phyloP scores from a whole-genome alignment of 1,140 invertebrate genomes.

The Drosophila sproati region DNA sequence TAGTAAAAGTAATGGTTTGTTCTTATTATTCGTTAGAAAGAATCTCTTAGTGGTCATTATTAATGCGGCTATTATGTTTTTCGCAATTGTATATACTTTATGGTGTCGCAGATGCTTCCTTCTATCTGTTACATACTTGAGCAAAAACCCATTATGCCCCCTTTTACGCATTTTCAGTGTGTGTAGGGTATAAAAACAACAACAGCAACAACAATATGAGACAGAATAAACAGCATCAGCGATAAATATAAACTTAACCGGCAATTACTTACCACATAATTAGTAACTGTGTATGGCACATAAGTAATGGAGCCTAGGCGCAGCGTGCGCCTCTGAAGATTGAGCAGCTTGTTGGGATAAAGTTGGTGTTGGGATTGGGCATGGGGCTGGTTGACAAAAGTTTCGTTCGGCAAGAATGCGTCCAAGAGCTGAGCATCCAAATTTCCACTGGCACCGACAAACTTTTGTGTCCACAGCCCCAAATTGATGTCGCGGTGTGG shows the following conservation, averaged over 20 bases:
- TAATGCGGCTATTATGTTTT: too few species aligned
- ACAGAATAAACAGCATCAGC: conserved; percentile 37
- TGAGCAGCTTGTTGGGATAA: conserved; percentile 82
- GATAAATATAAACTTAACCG: conserved; percentile 83
- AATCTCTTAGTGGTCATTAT: too few species aligned
- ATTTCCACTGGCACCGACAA: conserved; percentile 79
- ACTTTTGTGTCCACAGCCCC: conserved; percentile 84
- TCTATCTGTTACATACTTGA: too few species aligned
- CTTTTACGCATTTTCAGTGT: too few species aligned
- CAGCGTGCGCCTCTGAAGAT: conserved; percentile 70
- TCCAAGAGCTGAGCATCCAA: conserved; percentile 75
- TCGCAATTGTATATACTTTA: too few species aligned
- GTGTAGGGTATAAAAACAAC: neutral
- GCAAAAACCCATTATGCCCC: too few species aligned
- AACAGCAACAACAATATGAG: conserved; percentile 7
- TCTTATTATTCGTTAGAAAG: too few species aligned
- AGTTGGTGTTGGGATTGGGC: conserved; percentile 45
- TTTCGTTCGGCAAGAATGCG: conserved; percentile 80
- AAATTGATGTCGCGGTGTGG: conserved; percentile 79
- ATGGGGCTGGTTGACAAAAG: conserved; percentile 65
- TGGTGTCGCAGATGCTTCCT: too few species aligned
- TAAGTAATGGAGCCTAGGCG: conserved; percentile 78
- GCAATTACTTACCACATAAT: conserved; percentile 84
- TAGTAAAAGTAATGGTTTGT: too few species aligned
- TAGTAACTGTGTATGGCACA: conserved; percentile 83